Evolutionary conservation across 2,797 vertebrate genomes (phyloP).

Genomic region (Stomatorhinus walkeri): DNA sequence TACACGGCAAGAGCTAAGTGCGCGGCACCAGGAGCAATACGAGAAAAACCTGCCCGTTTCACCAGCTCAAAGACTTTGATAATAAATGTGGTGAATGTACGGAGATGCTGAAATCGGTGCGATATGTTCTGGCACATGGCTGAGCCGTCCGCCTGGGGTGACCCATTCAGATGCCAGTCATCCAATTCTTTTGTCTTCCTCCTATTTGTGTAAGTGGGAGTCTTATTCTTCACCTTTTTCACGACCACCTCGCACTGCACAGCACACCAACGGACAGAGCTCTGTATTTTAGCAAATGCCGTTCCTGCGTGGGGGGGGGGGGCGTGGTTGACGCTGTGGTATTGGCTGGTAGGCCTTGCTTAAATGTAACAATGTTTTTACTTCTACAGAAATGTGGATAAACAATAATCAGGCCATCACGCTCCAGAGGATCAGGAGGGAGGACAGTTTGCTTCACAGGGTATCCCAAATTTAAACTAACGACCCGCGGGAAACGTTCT

Average conservation of each 20-base stretch:
- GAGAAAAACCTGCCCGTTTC: conserved; percentile 32
- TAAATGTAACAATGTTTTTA: not conserved
- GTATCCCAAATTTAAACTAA: not conserved
- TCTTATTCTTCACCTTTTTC: not conserved
- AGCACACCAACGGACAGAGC: not conserved
- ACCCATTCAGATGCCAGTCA: not conserved
- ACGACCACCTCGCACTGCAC: not conserved
- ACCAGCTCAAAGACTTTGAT: conserved; percentile 29
- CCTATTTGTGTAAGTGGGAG: not conserved
- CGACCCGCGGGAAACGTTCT: not conserved
- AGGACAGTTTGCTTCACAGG: not conserved
- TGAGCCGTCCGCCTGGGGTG: not conserved
- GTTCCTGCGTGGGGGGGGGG: not conserved
- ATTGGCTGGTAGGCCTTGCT: not conserved
- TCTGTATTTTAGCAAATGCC: not conserved
- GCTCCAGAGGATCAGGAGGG: not conserved
- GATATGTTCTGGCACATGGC: not conserved
- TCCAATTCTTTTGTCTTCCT: not conserved
- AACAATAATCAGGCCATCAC: not conserved
- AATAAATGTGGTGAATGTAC: conserved; percentile 26
- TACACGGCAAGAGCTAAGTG: conserved; percentile 7
- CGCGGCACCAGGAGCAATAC: conserved; percentile 24
- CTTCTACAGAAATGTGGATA: not conserved
- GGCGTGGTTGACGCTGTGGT: not conserved
- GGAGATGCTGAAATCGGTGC: not conserved